These are phyloP conservation scores for Maccullochella peelii DNA, from an alignment of 2,113 vertebrate species.

Conservation along the genomic window DNA sequence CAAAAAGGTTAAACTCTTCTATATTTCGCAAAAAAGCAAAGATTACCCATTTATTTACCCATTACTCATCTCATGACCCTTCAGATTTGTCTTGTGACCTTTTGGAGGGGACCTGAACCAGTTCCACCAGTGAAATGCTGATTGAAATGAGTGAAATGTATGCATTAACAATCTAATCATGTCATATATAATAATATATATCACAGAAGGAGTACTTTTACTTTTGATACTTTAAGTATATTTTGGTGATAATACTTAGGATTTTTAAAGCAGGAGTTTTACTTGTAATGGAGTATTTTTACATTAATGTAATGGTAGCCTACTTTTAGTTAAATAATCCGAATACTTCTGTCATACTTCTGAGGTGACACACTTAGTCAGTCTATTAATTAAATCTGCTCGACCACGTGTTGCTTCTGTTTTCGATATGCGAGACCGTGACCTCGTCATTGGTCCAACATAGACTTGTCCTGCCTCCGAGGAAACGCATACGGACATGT, in stretches of 20 bases:
- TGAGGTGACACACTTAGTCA: too few species aligned
- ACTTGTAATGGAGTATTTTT: background rate
- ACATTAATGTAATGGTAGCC: background rate
- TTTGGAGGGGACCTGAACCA: background rate
- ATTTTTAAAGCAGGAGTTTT: background rate
- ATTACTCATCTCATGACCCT: background rate
- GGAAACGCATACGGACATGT: background rate
- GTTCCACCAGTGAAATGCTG: background rate
- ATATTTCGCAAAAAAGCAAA: too few species aligned
- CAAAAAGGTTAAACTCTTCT: too few species aligned
- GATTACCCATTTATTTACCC: too few species aligned
- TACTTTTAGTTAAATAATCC: background rate
- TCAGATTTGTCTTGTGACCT: background rate
- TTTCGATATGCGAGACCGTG: background rate
- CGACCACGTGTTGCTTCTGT: conserved; percentile 29
- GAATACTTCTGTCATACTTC: background rate
- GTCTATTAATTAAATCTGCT: background rate
- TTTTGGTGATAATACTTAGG: background rate
- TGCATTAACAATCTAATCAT: background rate
- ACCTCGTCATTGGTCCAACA: conserved; percentile 40
- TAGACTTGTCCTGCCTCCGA: conserved; percentile 43
- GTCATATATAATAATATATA: background rate
- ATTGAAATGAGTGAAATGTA: background rate
- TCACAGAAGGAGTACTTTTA: background rate
- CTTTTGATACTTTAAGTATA: background rate